These are phyloP conservation scores for Cataglyphis cursor DNA, from an alignment of 2,888 invertebrate genomes.

Conservation along the genomic window DNA sequence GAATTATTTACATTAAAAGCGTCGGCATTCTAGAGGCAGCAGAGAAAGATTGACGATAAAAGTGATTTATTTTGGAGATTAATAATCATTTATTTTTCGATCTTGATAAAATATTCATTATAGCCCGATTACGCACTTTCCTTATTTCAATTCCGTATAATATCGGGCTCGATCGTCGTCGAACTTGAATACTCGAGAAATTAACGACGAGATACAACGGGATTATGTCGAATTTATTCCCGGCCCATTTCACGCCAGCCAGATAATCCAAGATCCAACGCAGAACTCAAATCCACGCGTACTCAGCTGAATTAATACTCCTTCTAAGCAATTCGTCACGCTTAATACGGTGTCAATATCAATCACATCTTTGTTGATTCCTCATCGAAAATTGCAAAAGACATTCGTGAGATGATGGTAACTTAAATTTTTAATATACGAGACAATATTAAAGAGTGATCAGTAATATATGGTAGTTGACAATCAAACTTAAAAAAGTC, in stretches of 20 bases:
- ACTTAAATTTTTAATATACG: not conserved
- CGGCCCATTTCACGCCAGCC: conserved; percentile 47
- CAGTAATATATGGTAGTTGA: not conserved
- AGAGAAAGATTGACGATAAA: not conserved
- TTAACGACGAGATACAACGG: conserved; percentile 47
- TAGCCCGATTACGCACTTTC: conserved; percentile 14
- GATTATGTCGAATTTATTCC: conserved; percentile 58
- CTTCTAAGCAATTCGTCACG: conserved; percentile 42
- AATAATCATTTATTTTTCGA: not conserved
- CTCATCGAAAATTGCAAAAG: not conserved
- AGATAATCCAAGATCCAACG: conserved; percentile 55
- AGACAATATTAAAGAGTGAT: not conserved
- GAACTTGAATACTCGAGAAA: conserved; percentile 26
- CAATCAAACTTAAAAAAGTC: not conserved
- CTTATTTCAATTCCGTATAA: conserved; percentile 15
- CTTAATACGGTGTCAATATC: conserved; percentile 40
- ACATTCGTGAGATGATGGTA: not conserved
- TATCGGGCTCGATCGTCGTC: not conserved
- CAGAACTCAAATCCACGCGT: conserved; percentile 50
- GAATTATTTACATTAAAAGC: not conserved
- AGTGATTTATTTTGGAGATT: not conserved
- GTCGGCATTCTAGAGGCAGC: no score
- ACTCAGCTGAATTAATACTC: conserved; percentile 49
- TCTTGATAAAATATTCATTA: conserved; percentile 24
- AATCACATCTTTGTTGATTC: not conserved